These are phyloP conservation scores for Nansenia antarctica DNA, from an alignment of 2,113 vertebrate species.

Conservation along the genomic window DNA sequence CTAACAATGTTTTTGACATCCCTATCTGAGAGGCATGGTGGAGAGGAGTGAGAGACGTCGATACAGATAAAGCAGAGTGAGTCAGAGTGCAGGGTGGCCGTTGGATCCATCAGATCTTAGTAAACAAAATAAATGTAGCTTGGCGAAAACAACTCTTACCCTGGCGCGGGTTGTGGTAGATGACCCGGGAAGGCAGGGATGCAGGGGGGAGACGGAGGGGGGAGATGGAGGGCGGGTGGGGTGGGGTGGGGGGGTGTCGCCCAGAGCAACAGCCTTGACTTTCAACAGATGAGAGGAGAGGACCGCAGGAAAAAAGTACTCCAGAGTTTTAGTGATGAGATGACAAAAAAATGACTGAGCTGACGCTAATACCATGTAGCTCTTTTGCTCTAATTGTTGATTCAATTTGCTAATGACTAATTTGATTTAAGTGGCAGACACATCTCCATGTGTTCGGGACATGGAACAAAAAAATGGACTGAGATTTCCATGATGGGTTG, in stretches of 20 bases:
- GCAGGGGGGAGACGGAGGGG: not conserved
- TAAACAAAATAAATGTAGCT: conserved; percentile 78
- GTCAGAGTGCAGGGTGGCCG: conserved; percentile 66
- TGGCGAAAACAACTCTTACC: conserved; percentile 67
- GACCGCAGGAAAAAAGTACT: conserved; percentile 63
- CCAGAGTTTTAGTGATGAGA: conserved; percentile 65
- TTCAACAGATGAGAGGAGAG: conserved; percentile 55
- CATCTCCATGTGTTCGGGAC: conserved; percentile 70
- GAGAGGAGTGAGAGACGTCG: conserved; percentile 82
- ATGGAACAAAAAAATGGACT: conserved; percentile 56
- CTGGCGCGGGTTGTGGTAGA: conserved; percentile 69
- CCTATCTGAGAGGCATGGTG: conserved; percentile 76
- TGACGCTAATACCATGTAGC: conserved; percentile 85
- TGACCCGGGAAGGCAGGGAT: conserved; percentile 38
- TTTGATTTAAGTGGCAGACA: conserved; percentile 88
- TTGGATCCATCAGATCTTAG: conserved; percentile 80
- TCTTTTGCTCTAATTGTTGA: conserved; percentile 86
- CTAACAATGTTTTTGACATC: conserved; percentile 88
- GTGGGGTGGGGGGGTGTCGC: conserved; percentile 28
- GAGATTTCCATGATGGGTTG: conserved; percentile 73
- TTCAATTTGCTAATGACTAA: conserved; percentile 85
- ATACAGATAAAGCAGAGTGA: conserved; percentile 72
- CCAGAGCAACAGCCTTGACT: conserved; percentile 69
- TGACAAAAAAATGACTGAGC: conserved; percentile 76
- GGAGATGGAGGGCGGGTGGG: too few species aligned